These are phyloP conservation scores for Rhagologus leucostigma DNA, from an alignment of 2,113 vertebrate species.

Conservation along the genomic window DNA sequence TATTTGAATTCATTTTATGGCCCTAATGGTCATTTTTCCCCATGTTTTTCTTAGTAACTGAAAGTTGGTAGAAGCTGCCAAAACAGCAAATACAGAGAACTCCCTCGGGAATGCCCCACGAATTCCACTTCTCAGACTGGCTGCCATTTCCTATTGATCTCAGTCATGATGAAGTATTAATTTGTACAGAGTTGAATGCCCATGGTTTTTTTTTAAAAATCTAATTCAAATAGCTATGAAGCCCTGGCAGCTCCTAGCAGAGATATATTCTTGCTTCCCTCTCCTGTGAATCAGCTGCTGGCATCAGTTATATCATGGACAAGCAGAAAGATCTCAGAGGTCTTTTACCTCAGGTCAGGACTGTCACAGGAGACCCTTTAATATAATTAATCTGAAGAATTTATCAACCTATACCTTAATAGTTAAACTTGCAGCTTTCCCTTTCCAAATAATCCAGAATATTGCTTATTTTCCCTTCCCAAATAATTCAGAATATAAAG, in stretches of 20 bases:
- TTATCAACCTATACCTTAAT: not conserved
- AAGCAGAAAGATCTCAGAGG: not conserved
- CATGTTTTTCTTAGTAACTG: slow-evolving; percentile 56
- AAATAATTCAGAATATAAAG: not conserved
- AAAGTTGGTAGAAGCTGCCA: slow-evolving; percentile 44
- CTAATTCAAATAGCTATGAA: slow-evolving; percentile 16
- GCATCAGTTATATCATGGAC: not conserved
- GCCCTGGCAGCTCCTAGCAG: slow-evolving; percentile 2
- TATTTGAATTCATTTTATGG: slow-evolving; percentile 48
- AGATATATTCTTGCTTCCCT: not conserved
- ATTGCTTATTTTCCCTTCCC: not conserved
- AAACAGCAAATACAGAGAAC: slow-evolving; percentile 44
- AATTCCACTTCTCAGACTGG: slow-evolving; percentile 43
- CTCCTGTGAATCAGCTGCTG: not conserved
- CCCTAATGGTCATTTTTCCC: slow-evolving; percentile 6
- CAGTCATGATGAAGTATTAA: slow-evolving; percentile 53
- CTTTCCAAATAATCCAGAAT: not conserved
- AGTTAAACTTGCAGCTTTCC: not conserved
- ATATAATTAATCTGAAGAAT: not conserved
- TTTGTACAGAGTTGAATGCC: slow-evolving; percentile 41
- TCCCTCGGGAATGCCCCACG: not conserved
- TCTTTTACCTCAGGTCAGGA: not conserved
- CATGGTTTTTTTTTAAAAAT: not conserved
- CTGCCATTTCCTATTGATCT: slow-evolving; percentile 54
- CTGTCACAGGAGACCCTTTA: not conserved